These are phyloP conservation scores for Phlogophora meticulosa DNA, from an alignment of 2,888 invertebrate genomes.

Conservation along the genomic window DNA sequence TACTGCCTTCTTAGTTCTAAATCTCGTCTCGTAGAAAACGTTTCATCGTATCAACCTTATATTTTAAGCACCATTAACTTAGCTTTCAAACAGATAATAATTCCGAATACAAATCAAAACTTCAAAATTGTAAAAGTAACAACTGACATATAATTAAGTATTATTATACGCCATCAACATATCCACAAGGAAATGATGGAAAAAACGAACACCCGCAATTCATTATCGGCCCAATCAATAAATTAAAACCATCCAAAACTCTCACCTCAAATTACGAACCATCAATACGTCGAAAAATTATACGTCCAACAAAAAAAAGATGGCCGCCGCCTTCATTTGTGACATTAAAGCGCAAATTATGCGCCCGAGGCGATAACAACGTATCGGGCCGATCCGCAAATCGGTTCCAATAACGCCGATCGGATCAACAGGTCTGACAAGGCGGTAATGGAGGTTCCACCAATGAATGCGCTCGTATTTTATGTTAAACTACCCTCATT, in stretches of 20 bases:
- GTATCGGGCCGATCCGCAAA: slow-evolving; percentile 77
- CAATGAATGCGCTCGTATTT: slow-evolving; percentile 61
- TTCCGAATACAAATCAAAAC: background rate
- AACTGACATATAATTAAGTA: slow-evolving; percentile 3
- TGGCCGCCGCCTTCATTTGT: slow-evolving; percentile 69
- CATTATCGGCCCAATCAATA: slow-evolving; percentile 59
- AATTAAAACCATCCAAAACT: slow-evolving; percentile 51
- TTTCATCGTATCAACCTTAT: no score
- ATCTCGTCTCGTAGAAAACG: slow-evolving; percentile 8
- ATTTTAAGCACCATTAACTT: background rate
- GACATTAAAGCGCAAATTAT: slow-evolving; percentile 79
- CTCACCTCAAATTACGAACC: slow-evolving; percentile 57
- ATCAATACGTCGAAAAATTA: slow-evolving; percentile 60
- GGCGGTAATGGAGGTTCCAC: slow-evolving; percentile 58
- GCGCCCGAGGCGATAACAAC: slow-evolving; percentile 77
- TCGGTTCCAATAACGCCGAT: slow-evolving; percentile 73
- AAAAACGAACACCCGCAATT: slow-evolving; percentile 39
- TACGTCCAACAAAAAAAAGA: slow-evolving; percentile 49
- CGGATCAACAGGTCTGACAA: slow-evolving; percentile 72
- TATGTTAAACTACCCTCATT: slow-evolving; percentile 56
- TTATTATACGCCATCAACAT: slow-evolving; percentile 29
- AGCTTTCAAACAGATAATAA: no score
- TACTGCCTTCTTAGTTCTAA: background rate
- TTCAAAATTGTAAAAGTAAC: background rate
- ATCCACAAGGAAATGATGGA: slow-evolving; percentile 10